Percentiles rank a stretch among this genome's conserved stretches.
phyloP scores from a whole-genome alignment of 35 echinoderm and acorn worm species.

The Apostichopus parvimensis region DNA sequence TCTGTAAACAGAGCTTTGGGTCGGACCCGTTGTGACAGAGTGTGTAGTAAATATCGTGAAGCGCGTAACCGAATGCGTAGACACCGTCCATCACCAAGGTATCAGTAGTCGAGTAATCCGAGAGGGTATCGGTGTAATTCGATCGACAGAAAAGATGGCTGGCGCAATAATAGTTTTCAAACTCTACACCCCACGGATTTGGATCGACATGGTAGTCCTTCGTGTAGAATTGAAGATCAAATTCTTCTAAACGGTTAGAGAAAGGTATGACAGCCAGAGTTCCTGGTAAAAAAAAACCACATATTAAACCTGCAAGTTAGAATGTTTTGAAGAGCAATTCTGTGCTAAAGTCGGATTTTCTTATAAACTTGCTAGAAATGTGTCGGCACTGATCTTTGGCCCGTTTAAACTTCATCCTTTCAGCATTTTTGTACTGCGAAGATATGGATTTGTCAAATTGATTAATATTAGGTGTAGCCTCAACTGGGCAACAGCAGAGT shows the following conservation, averaged over 20 bases:
- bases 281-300: conserved; percentile 23
- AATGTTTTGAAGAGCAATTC: too few relatives aligned
- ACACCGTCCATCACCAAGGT: conserved; percentile 90
- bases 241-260: conserved; percentile 59
- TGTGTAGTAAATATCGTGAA: conserved; percentile 48
- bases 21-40: conserved; percentile 26
- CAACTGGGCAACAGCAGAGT: too few relatives aligned
- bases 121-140: neutral
- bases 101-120: conserved; percentile 51
- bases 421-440: too few relatives aligned
- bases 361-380: too few relatives aligned
- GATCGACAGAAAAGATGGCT: conserved; percentile 13
- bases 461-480: too few relatives aligned
- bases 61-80: conserved; percentile 72
- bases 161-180: conserved; percentile 42
- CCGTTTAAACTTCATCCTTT: too few relatives aligned
- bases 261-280: conserved; percentile 71
- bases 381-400: too few relatives aligned
- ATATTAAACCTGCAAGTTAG: too few relatives aligned
- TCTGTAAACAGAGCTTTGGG: conserved; percentile 22
- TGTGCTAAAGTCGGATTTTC: too few relatives aligned
- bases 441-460: too few relatives aligned
- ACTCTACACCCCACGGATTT: conserved; percentile 79
- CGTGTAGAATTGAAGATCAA: conserved; percentile 54
- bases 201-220: conserved; percentile 13